Conservation (phyloP, 1,140 invertebrate genomes). For the Rhizoglyphus robini region DNA sequence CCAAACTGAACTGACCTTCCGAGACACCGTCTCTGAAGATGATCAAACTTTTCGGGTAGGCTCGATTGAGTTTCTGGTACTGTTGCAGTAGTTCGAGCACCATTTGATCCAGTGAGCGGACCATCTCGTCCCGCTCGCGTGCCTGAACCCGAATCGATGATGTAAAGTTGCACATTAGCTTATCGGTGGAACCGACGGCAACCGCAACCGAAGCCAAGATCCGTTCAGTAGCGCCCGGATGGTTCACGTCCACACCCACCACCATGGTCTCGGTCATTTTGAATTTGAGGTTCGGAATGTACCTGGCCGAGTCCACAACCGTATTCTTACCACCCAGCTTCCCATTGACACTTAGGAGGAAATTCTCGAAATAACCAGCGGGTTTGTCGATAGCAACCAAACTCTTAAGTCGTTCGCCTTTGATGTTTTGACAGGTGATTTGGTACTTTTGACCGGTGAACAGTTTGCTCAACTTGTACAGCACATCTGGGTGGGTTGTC, state of each 20-base stretch:
- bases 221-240: slow-evolving; percentile 55
- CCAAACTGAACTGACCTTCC: too few relatives aligned
- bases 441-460: neutral
- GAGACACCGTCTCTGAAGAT: neutral
- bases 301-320: slow-evolving; percentile 33
- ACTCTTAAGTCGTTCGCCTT: too few relatives aligned
- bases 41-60: neutral
- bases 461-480: too few relatives aligned
- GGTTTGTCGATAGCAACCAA: neutral
- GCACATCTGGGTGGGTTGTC: too few relatives aligned
- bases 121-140: slow-evolving; percentile 9
- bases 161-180: slow-evolving; percentile 1
- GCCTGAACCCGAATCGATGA: slow-evolving; percentile 16
- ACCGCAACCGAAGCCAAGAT: slow-evolving; percentile 67
- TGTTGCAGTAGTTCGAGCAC: slow-evolving; percentile 31
- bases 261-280: slow-evolving; percentile 2
- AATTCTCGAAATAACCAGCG: slow-evolving; percentile 45
- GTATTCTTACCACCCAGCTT: slow-evolving; percentile 74
- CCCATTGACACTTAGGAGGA: slow-evolving; percentile 65
- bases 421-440: neutral
- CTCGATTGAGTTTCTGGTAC: slow-evolving; percentile 34
- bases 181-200: slow-evolving; percentile 30
- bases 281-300: slow-evolving; percentile 26
- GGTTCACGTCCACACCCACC: slow-evolving; percentile 58
- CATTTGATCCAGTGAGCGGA: slow-evolving; percentile 2